A percentile compares a stretch with the other conserved stretches of the same genome.
Conservation (phyloP, 1,140 invertebrate genomes). For the Trinorchestia longiramus region DNA sequence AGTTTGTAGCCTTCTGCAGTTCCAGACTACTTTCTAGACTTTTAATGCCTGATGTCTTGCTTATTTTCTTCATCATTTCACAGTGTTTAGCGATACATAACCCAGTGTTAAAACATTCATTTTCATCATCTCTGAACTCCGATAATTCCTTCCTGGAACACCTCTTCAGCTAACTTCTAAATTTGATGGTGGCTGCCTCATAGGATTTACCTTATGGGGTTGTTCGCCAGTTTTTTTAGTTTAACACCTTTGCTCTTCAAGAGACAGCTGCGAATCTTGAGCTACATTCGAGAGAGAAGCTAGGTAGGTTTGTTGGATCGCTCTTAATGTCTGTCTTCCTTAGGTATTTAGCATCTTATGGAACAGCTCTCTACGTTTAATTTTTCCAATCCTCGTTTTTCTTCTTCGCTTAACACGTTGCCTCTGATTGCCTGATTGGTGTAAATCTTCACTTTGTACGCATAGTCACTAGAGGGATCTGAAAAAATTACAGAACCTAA, state of each 20-base stretch:
- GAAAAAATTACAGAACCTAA: too few species aligned
- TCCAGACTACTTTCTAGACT: neutral
- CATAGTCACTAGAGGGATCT: too few species aligned
- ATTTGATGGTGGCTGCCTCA: neutral
- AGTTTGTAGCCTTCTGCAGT: too few species aligned
- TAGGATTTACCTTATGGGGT: neutral
- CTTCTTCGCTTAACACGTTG: too few species aligned
- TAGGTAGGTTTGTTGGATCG: neutral
- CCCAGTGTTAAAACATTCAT: neutral
- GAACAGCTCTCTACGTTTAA: neutral
- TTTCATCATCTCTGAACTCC: neutral
- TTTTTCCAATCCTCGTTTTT: too few species aligned
- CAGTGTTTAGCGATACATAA: neutral
- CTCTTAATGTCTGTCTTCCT: neutral
- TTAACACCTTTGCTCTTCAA: neutral
- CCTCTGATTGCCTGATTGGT: too few species aligned
- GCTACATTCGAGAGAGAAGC: neutral
- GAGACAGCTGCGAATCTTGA: neutral
- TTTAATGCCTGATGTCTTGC: neutral
- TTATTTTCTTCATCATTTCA: neutral
- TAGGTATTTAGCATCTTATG: neutral
- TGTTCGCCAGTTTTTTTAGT: neutral
- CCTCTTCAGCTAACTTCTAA: neutral
- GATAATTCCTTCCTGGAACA: neutral
- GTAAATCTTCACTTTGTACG: too few species aligned